Base-by-base conservation (phyloP, 2,888 invertebrate species). In the Lochmaea capreae region DNA sequence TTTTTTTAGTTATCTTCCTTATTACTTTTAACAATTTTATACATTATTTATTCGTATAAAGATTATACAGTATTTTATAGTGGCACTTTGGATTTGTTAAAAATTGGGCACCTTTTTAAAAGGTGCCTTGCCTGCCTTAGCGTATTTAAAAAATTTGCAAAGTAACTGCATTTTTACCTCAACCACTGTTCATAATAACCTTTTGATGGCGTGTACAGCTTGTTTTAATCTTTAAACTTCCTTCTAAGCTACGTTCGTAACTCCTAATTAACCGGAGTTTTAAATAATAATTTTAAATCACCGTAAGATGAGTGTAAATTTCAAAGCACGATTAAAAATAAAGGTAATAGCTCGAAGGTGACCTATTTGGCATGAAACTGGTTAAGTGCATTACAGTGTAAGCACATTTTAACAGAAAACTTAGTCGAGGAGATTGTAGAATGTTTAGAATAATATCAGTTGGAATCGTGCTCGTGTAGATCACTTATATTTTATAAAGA, bases 361-460 rank as follows among this genome's bases (percentile, higher is more conserved):
- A 54, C 54, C 18, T 18, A 54, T 54, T 54, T 18, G 18, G 54
- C 54, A 54, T 54, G 18, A 18, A 54, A 54, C 54, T 54, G 18
- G 9, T 54, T 54, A 10, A 54, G 54, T 54, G 54, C 18, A 18
- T 54, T 54, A 54, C 54, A 54, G 18, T 54, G 54, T 54, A 54
- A 54, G 54, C 54, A 54, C 54, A 54, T 54, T 18, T 52, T 54
- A 54, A 18, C 54, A 16, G 54, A 54, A 54, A 54, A 10, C 54
- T 54, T 6, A 10, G 10, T 9, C 10, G 1, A 18, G 18, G 54
- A 54, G 8, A 54, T 18, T 54, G 9, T 16, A 11, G 16, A 54
- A 6, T 54, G 54, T 16, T 10, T 18, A 54, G 3, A 54, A 10
- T 54, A 54, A 54, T 10, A 18, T 8, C 16, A 10, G 54, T 54